These are phyloP conservation scores for Drosophila virilis DNA, from an alignment of 1,140 invertebrate genomes.

Conservation along the genomic window DNA sequence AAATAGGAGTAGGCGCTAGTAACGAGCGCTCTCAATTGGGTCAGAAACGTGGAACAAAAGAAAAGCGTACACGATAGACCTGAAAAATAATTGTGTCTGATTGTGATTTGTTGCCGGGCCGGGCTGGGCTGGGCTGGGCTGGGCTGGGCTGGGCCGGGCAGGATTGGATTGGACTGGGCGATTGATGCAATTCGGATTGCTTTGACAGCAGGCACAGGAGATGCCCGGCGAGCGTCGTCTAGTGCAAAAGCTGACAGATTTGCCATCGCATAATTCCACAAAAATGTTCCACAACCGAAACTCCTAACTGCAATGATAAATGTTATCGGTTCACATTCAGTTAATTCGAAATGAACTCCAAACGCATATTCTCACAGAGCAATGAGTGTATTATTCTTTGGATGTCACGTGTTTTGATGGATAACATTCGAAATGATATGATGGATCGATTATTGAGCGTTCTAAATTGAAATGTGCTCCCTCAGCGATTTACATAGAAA, in stretches of 20 bases:
- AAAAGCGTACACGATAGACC: slow-evolving; percentile 24
- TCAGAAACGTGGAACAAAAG: slow-evolving; percentile 11
- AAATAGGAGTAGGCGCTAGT: slow-evolving; percentile 50
- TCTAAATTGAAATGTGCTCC: slow-evolving; percentile 35
- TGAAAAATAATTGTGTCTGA: slow-evolving; percentile 55
- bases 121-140: no score
- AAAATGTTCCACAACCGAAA: slow-evolving; percentile 13
- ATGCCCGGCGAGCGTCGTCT: slow-evolving; percentile 15
- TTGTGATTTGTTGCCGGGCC: slow-evolving; percentile 48
- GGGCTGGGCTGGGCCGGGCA: no score
- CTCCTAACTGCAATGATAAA: slow-evolving; percentile 36
- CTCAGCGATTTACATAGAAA: slow-evolving; percentile 13
- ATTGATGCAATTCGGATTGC: slow-evolving; percentile 44
- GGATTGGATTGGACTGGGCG: neutral
- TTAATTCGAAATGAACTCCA: slow-evolving; percentile 9
- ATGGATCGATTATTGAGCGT: slow-evolving; percentile 35
- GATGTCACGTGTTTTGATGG: slow-evolving; percentile 41
- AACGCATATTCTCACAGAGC: neutral
- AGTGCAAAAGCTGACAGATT: slow-evolving; percentile 26
- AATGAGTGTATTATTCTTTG: slow-evolving; percentile 20
- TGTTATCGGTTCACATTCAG: slow-evolving; percentile 30
- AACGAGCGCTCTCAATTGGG: slow-evolving; percentile 37
- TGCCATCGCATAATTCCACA: slow-evolving; percentile 7
- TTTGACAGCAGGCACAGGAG: slow-evolving; percentile 71
- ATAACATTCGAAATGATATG: slow-evolving; percentile 39